phyloP scores from a whole-genome alignment of 1,140 invertebrate genomes.

The Hesperophylax magnus region DNA sequence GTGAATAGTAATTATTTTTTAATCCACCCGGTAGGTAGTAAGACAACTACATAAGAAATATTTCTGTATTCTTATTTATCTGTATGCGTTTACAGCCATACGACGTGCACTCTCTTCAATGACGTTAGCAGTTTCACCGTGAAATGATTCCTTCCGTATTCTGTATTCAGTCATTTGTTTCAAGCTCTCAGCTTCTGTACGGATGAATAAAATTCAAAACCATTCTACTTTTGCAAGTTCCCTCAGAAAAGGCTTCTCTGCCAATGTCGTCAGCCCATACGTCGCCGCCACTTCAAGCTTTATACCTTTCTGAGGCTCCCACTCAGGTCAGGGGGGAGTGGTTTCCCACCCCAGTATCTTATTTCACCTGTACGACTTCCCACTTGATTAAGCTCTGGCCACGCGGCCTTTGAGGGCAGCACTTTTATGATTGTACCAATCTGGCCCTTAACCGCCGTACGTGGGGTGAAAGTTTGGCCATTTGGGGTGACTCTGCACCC shows the following conservation, averaged over 20 bases:
- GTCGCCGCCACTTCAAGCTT: neutral
- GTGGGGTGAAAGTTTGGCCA: constrained; percentile 18
- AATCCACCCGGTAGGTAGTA: too few relatives aligned
- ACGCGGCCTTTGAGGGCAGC: constrained; percentile 31
- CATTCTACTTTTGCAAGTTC: too few relatives aligned
- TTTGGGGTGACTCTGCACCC: constrained; percentile 17
- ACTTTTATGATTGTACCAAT: constrained; percentile 45
- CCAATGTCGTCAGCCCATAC: constrained; percentile 1
- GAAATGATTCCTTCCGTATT: too few relatives aligned
- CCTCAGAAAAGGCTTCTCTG: neutral
- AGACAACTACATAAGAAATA: too few relatives aligned
- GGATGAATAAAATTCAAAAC: too few relatives aligned
- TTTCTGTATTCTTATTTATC: too few relatives aligned
- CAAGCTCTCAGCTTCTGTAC: too few relatives aligned
- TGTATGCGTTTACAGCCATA: too few relatives aligned
- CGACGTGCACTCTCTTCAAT: too few relatives aligned
- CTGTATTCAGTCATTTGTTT: too few relatives aligned
- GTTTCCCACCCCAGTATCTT: constrained; percentile 4
- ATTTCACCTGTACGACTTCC: constrained; percentile 42
- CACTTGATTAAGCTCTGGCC: constrained; percentile 38
- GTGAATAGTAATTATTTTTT: too few relatives aligned
- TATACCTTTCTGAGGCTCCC: neutral
- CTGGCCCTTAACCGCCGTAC: constrained; percentile 26
- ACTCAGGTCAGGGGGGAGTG: neutral
- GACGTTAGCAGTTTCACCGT: too few relatives aligned